A percentile compares a stretch with the other conserved stretches of the same genome.
Conservation (phyloP, 2,113 vertebrate genomes). For the Silurus meridionalis region DNA sequence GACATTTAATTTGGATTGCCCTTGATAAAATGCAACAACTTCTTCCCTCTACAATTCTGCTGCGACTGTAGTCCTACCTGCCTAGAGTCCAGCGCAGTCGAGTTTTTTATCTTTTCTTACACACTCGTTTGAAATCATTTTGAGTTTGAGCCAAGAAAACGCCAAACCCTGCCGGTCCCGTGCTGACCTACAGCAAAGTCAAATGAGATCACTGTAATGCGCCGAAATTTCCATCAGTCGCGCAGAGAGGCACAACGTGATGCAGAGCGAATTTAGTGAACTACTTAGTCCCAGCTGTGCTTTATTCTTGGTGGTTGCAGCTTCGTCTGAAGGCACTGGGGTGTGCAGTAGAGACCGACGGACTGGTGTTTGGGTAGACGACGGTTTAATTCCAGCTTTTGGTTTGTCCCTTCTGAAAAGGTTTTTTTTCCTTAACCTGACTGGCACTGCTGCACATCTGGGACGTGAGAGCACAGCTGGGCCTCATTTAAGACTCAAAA, state of each 20-base stretch:
- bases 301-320: slow-evolving; percentile 31
- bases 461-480: slow-evolving; percentile 47
- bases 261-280: not conserved
- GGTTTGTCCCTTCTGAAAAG: not conserved
- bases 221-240: slow-evolving; percentile 15
- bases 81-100: not conserved
- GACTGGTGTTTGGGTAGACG: slow-evolving; percentile 1
- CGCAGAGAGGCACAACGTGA: slow-evolving; percentile 1
- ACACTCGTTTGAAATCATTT: not conserved
- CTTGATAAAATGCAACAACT: slow-evolving; percentile 17
- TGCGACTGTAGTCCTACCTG: not conserved
- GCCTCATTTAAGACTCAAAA: slow-evolving; percentile 35
- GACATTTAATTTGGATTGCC: slow-evolving; percentile 15
- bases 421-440: not conserved
- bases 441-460: slow-evolving; percentile 42
- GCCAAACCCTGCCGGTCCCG: not conserved
- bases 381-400: not conserved
- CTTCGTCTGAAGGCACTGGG: slow-evolving; percentile 49
- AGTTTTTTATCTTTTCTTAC: not conserved
- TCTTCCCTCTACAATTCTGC: not conserved
- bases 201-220: slow-evolving; percentile 8
- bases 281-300: slow-evolving; percentile 15
- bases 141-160: not conserved
- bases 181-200: slow-evolving; percentile 9
- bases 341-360: slow-evolving; percentile 36